Evolutionary conservation across 2,888 invertebrate species (phyloP), one percentile per base, ranked within the genome.

Genomic region (Rhingia campestris): DNA sequence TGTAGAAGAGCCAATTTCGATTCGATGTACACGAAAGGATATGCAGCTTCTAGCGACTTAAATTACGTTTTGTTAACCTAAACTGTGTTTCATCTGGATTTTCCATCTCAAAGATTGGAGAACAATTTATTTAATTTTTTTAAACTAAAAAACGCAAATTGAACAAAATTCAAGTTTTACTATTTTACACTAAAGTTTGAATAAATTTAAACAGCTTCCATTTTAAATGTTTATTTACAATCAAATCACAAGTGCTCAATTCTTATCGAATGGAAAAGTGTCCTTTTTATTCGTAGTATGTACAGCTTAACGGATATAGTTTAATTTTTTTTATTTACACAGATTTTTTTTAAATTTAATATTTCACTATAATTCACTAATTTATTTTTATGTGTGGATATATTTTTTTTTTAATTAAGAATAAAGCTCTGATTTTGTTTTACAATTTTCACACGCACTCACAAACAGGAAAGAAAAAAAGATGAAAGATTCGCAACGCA

Each of bases 171-270:
- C 22, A 22, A 22, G 22, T 14, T 45, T 33, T 3, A 32, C 39
- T 53, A 45, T 54, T 66, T 66, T 35, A 63, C 76, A 49, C 33
- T 66, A 45, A 12, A 73, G 45, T 64, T 56, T 74, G 10, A 58
- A 67, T 63, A 61, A 51, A 39, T 32, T 41, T 45, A 5, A 7
- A 45, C 6, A 22, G 1, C 22, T 22, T 22, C 22, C 22, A 22
- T n/a, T 22, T 49, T 49, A 22, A 22, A 22, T 22, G 22, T 80
- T 76, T 87, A 87, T 88, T 87, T 88, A 88, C 87, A 87, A 81
- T 88, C 88, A 87, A 88, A 87, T 88, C 88, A 88, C 88, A 86
- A 87, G 87, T 87, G 87, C 87, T 87, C 86, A 87, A 87, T 87
- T 87, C 77, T 77, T 66, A 72, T 77, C 73, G 58, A 77, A 77